phyloP scores from a whole-genome alignment of 2,113 vertebrate genomes.

The Podarcis raffonei region DNA sequence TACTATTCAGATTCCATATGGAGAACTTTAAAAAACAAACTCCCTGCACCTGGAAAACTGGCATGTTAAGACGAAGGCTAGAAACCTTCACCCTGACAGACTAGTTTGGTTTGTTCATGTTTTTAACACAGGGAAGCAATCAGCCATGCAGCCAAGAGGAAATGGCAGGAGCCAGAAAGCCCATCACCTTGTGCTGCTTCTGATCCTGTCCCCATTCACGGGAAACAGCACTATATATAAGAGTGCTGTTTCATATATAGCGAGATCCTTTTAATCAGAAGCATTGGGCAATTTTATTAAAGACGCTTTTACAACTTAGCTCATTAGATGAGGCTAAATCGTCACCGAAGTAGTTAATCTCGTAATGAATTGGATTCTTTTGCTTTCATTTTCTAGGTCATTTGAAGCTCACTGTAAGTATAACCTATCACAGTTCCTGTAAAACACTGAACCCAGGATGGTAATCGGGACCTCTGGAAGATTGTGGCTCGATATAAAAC shows the following conservation, averaged over 20 bases:
- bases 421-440: slow-evolving; percentile 64
- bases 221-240: not conserved
- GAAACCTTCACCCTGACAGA: not conserved
- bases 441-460: slow-evolving; percentile 60
- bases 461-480: slow-evolving; percentile 66
- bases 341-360: slow-evolving; percentile 68
- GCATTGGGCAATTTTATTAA: not conserved
- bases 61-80: not conserved
- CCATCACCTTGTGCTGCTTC: too few species aligned
- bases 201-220: not conserved
- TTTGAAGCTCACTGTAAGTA: slow-evolving; percentile 69
- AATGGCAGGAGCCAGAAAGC: not conserved
- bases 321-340: slow-evolving; percentile 46
- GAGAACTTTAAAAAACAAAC: not conserved
- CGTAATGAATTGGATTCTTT: slow-evolving; percentile 57
- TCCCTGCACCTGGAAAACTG: not conserved
- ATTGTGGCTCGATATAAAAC: slow-evolving; percentile 57
- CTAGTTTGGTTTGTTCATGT: not conserved
- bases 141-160: not conserved
- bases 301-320: slow-evolving; percentile 11
- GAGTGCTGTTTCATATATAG: not conserved
- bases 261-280: not conserved
- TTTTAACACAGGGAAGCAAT: not conserved
- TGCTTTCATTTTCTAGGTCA: slow-evolving; percentile 61
- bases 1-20: not conserved